These are phyloP conservation scores for Lampropteryx suffumata DNA, from an alignment of 2,888 invertebrate genomes.

Conservation along the genomic window DNA sequence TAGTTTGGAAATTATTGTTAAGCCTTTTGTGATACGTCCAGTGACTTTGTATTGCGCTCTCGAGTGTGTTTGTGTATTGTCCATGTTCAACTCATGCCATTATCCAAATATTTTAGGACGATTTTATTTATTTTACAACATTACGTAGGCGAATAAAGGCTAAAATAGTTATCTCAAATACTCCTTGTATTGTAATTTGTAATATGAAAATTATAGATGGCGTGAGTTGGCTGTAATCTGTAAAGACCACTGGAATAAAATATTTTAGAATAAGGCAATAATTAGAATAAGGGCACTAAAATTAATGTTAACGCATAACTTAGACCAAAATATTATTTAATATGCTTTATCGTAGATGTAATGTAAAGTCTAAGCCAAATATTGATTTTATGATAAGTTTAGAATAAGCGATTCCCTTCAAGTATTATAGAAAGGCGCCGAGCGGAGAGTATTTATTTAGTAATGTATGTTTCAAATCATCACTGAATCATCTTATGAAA, in stretches of 20 bases:
- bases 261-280: slow-evolving; percentile 75
- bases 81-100: slow-evolving; percentile 42
- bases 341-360: slow-evolving; percentile 79
- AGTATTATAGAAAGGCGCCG: slow-evolving; percentile 74
- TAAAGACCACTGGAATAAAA: slow-evolving; percentile 68
- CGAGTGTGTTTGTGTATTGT: slow-evolving; percentile 29
- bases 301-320: slow-evolving; percentile 76
- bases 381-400: slow-evolving; percentile 79
- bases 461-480: slow-evolving; percentile 42
- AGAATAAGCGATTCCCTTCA: slow-evolving; percentile 69
- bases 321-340: slow-evolving; percentile 82
- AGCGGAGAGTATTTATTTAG: slow-evolving; percentile 76
- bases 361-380: slow-evolving; percentile 82
- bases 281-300: slow-evolving; percentile 78
- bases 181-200: slow-evolving; percentile 18
- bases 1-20: slow-evolving; percentile 69
- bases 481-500: slow-evolving; percentile 35
- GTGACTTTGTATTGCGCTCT: slow-evolving; percentile 49
- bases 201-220: slow-evolving; percentile 31
- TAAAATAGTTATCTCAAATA: slow-evolving; percentile 23
- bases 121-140: slow-evolving; percentile 26
- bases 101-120: slow-evolving; percentile 16
- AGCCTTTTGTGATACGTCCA: slow-evolving; percentile 81
- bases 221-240: slow-evolving; percentile 45
- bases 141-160: slow-evolving; percentile 24